Base-by-base conservation (phyloP, 2,113 vertebrate genomes). In the Galbula dea region DNA sequence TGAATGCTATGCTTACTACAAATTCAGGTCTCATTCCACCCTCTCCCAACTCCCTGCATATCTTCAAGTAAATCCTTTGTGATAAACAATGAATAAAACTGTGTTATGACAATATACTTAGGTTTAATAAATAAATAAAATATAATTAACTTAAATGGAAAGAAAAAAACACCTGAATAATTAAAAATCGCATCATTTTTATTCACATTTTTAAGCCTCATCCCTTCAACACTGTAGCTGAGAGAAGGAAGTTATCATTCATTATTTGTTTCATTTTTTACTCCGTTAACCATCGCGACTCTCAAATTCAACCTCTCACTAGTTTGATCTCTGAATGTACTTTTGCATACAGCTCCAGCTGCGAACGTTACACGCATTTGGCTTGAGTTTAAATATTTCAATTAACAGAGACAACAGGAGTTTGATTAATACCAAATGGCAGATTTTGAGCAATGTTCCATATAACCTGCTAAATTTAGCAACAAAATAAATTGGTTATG, bases 331-430 rank as follows among this genome's bases (percentile, higher is more conserved):
- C 95, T 63, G 75, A 94, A 89, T 30, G 63, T 92, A 93, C 77
- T 95, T 96, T 15, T 80, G 77, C 71, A 82, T 82, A 85, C 81
- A 80, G 71, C 78, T 93, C 89, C 91, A 96, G 94, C 95, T 95
- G 93, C 77, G 87, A 94, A 78, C 36, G 68, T 48, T 94, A 94
- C 82, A 95, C 68, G 89, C 73, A 95, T 97, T 96, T 94, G 73
- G 83, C 89, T 93, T 96, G 95, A 97, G 94, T 97, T 97, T 96
- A 97, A 97, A 96, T 97, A 98, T 98, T 97, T 97, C 97, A 97
- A 97, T 98, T 98, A 98, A 97, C 95, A 96, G 93, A 97, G 97
- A 97, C 96, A 98, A 97, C 97, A 97, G 97, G 96, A 97, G 96
- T 96, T 97, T 98, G 96, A 98, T 98, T 98, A 98, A 98, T 97